Evolutionary conservation across 2,888 invertebrate genomes (phyloP).

Genomic region (Hesperia comma): DNA sequence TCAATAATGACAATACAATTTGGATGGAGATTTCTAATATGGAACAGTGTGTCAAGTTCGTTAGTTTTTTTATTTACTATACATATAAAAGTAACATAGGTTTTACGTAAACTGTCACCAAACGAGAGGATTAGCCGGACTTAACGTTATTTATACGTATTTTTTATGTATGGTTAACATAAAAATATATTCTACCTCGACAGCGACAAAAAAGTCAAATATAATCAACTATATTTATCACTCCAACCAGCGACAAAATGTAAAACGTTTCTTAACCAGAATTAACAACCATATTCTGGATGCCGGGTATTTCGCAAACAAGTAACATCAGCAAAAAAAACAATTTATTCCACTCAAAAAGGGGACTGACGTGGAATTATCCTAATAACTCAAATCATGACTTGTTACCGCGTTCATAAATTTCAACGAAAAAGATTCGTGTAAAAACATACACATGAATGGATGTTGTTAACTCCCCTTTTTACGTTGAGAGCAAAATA

Average conservation of each 20-base stretch:
- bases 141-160: too few species aligned
- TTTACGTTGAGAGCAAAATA: constrained; percentile 13
- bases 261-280: constrained; percentile 9
- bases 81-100: too few species aligned
- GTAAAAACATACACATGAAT: constrained; percentile 3
- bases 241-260: background rate
- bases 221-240: background rate
- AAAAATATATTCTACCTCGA: too few species aligned
- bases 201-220: too few species aligned
- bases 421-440: constrained; percentile 3
- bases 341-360: constrained; percentile 34
- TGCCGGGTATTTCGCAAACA: constrained; percentile 9
- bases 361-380: constrained; percentile 22
- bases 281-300: constrained; percentile 2
- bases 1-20: constrained; percentile 28
- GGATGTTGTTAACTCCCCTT: constrained; percentile 15
- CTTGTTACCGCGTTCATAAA: constrained; percentile 31
- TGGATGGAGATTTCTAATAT: constrained; percentile 20
- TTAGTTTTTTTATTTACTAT: too few species aligned
- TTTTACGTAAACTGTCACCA: too few species aligned
- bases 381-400: constrained; percentile 36
- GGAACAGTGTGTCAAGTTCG: constrained; percentile 28
- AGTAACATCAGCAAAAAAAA: constrained; percentile 18
- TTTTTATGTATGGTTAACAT: too few species aligned
- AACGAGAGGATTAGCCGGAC: too few species aligned